These are phyloP conservation scores for Drosophila lacicola DNA, from an alignment of 2,888 invertebrate genomes.

Conservation along the genomic window DNA sequence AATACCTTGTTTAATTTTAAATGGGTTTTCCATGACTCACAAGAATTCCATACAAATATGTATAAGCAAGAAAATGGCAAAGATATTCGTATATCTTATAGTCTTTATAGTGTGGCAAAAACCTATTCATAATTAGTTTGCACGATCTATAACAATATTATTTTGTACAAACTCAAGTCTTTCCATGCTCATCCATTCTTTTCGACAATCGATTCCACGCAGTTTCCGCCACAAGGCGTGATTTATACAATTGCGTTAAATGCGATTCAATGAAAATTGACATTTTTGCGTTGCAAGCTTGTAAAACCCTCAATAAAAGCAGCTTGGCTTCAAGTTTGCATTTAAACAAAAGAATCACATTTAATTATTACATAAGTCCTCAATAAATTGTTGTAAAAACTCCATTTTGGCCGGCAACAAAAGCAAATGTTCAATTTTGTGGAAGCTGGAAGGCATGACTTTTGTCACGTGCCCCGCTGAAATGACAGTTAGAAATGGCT, in stretches of 20 bases:
- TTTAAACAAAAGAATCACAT: background rate
- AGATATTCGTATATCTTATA: background rate
- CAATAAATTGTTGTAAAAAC: conserved; percentile 34
- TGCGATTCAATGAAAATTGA: background rate
- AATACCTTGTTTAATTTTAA: background rate
- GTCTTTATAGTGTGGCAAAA: too few relatives aligned
- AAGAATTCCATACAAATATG: background rate
- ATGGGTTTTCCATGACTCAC: conserved; percentile 4
- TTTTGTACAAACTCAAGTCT: too few relatives aligned
- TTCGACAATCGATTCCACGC: background rate
- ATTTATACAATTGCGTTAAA: background rate
- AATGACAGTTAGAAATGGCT: conserved; percentile 22
- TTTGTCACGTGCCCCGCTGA: conserved; percentile 43
- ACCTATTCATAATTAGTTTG: too few relatives aligned
- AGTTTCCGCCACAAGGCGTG: background rate
- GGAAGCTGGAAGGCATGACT: conserved; percentile 15
- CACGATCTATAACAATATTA: too few relatives aligned
- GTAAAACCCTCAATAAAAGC: background rate
- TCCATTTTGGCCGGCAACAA: conserved; percentile 7
- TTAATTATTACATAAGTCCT: conserved; percentile 4
- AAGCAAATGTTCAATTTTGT: conserved; percentile 17
- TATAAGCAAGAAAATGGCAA: background rate
- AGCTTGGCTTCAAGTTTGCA: too few relatives aligned
- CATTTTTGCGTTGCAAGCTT: background rate
- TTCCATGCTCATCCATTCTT: background rate